A percentile compares a stretch with the other conserved stretches of the same genome.
phyloP scores from a whole-genome alignment of 2,797 vertebrate species.

The Characodon lateralis region DNA sequence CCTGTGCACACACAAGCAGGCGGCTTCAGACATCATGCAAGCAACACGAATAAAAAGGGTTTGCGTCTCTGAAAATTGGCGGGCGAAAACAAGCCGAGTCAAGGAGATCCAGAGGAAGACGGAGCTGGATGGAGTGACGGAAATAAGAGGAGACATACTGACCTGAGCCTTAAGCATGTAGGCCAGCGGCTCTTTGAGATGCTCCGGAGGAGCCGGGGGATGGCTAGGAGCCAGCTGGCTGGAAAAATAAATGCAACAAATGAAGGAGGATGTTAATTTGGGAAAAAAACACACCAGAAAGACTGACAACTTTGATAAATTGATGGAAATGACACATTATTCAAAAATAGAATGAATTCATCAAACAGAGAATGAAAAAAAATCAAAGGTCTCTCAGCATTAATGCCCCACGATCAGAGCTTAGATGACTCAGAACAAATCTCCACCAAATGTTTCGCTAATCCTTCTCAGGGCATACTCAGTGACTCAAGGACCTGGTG shows the following conservation, averaged over 20 bases:
- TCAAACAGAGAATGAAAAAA: constrained; percentile 19
- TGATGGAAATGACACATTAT: not conserved
- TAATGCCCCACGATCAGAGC: not conserved
- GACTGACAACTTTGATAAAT: constrained; percentile 1
- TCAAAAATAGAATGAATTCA: not conserved
- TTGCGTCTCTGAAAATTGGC: constrained; percentile 6
- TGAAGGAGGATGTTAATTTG: not conserved
- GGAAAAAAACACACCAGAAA: not conserved
- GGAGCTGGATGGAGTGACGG: constrained; percentile 31
- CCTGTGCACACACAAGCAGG: constrained; percentile 76
- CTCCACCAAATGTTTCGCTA: constrained; percentile 10
- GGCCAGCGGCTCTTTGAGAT: constrained; percentile 93
- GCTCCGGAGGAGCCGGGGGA: constrained; percentile 87
- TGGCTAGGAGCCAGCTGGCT: constrained; percentile 87
- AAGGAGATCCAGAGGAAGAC: constrained; percentile 7
- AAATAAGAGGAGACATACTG: constrained; percentile 65
- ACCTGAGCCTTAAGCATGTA: constrained; percentile 99
- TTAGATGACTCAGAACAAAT: constrained; percentile 36
- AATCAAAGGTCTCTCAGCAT: constrained; percentile 13
- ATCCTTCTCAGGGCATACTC: constrained; percentile 27
- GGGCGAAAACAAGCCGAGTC: constrained; percentile 11
- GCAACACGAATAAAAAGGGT: not conserved
- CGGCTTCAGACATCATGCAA: constrained; percentile 3
- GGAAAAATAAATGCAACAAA: constrained; percentile 43
- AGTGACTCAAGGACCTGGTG: constrained; percentile 51